Conservation (phyloP, 2,888 invertebrate species). For the Clunio marinus region DNA sequence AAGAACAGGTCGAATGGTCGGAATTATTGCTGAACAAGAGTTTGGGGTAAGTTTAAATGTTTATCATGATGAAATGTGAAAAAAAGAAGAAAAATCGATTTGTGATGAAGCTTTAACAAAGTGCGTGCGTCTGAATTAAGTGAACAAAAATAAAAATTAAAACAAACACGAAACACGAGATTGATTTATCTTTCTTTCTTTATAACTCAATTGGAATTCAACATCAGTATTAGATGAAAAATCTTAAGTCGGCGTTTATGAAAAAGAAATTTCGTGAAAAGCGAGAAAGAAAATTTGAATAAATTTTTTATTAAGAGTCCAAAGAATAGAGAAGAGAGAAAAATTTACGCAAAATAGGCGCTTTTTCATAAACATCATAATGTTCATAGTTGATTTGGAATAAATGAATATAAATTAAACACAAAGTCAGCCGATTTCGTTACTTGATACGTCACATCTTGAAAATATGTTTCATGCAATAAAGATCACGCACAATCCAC, state of each 20-base stretch:
- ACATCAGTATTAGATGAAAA: not conserved
- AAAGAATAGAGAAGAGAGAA: no score
- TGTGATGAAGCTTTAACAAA: no score
- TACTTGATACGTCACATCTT: not conserved
- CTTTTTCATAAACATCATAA: not conserved
- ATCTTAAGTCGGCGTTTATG: not conserved
- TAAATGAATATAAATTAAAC: not conserved
- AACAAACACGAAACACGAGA: no score
- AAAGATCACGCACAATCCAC: not conserved
- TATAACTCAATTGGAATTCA: not conserved
- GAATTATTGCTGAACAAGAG: not conserved
- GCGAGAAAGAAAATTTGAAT: not conserved
- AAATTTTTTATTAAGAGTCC: not conserved
- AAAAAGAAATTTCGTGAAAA: not conserved
- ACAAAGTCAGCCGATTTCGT: not conserved
- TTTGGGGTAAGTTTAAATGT: constrained; percentile 21
- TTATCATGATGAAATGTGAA: not conserved
- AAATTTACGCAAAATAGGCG: no score
- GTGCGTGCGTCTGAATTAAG: no score
- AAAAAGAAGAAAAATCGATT: not conserved
- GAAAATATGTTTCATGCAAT: not conserved
- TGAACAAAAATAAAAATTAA: no score
- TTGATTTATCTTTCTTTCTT: no score
- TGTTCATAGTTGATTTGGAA: not conserved
- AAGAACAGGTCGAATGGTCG: not conserved